Base-by-base conservation (phyloP, 2,797 vertebrate species). In the Tympanoctomys barrerae region DNA sequence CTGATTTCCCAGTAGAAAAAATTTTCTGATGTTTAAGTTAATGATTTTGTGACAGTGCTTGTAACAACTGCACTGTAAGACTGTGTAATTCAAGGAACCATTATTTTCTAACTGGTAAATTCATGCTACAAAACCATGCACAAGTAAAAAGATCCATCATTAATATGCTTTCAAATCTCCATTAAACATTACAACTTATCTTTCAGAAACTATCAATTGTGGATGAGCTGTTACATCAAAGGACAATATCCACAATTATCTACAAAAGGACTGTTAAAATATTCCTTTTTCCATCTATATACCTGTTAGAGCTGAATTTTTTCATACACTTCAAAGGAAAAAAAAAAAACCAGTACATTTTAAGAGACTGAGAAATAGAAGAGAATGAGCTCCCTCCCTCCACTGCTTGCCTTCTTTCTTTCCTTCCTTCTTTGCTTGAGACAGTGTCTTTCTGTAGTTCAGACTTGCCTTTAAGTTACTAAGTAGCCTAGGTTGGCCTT, bases 231-330 rank as follows among this genome's bases (percentile, higher is more conserved):
- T 31, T 86, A 0, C 36, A 64, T 46, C 8, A 87, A 73, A 92
- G n/a, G 12, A 85, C 13, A 93, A 70, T 21, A 90, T 12, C 39
- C 19, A 31, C 12, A 78, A 85, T 91, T 81, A 96, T 24, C n/a
- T 28, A 31, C 5, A 54, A 46, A 91, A 54, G n/a, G 19, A 28
- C 54, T 89, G 81, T 73, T 0, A 59, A 87, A 89, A 92, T 36
- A 79, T 19, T 86, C 42, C 24, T 54, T 84, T 88, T 66, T 68
- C 57, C 82, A 93, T 73, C 18, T 91, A 89, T 22, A 89, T n/a
- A 81, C 9, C 16, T 87, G 10, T 66, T 26, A 64, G 13, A 62
- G 22, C 11, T 92, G 5, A 75, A 16, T 80, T 87, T 89, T 83
- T 91, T 57, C 39, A 68, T 14, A 81, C 42, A 89, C 19, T 62